These are phyloP conservation scores for Typhlichthys subterraneus DNA, from an alignment of 2,797 vertebrate genomes.

Conservation along the genomic window DNA sequence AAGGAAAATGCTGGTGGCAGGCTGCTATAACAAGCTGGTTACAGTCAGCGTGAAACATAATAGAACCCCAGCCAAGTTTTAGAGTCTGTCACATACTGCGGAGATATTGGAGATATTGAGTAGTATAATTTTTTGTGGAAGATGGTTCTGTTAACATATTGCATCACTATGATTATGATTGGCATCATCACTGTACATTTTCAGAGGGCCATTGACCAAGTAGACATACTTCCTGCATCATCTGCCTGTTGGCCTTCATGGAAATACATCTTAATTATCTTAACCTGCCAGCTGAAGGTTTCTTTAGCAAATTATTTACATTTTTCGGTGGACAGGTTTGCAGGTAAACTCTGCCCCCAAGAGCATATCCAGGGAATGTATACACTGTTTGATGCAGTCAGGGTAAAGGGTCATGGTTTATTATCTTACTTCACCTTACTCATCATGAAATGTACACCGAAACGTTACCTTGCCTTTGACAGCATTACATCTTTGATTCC, in stretches of 20 bases:
- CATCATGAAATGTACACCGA: not conserved
- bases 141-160: not conserved
- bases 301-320: constrained; percentile 24
- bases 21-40: too few relatives aligned
- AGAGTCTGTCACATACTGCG: too few relatives aligned
- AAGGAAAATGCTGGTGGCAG: too few relatives aligned
- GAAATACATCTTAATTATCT: constrained; percentile 25
- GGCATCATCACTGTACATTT: not conserved
- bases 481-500: not conserved
- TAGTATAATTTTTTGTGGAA: constrained; percentile 13
- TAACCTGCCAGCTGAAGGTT: constrained; percentile 39
- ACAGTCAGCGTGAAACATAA: too few relatives aligned
- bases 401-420: constrained; percentile 22
- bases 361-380: constrained; percentile 31
- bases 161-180: too few relatives aligned
- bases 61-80: too few relatives aligned
- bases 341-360: constrained; percentile 12
- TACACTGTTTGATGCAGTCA: constrained; percentile 37
- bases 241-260: constrained; percentile 38
- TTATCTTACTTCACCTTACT: constrained; percentile 22
- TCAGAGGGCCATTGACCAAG: constrained; percentile 6
- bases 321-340: constrained; percentile 26
- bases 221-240: constrained; percentile 12
- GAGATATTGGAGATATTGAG: constrained; percentile 3
- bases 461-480: constrained; percentile 17